Evolutionary conservation across 2,113 vertebrate species (phyloP).

Genomic region (Lanius ludovicianus): DNA sequence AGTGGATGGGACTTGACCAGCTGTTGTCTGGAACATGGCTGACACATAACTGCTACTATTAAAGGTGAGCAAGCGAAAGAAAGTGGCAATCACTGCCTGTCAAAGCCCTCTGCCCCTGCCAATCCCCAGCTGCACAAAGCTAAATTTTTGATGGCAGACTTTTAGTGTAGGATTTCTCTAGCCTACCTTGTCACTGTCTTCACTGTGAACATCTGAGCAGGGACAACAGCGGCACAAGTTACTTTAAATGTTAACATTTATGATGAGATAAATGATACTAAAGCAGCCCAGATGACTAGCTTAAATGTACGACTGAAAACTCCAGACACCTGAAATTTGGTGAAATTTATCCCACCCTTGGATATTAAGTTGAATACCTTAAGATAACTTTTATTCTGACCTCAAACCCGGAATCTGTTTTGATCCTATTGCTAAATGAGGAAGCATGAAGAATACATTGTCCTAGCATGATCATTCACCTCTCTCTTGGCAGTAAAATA

Average conservation of each 20-base stretch:
- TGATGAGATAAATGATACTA: not conserved
- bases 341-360: not conserved
- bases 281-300: not conserved
- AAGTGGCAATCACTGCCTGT: not conserved
- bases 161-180: not conserved
- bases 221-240: not conserved
- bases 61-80: not conserved
- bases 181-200: not conserved
- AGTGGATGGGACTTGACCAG: not conserved
- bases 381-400: not conserved
- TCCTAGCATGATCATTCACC: constrained; percentile 3
- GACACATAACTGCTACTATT: not conserved
- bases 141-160: not conserved
- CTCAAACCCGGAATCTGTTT: not conserved
- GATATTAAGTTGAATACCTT: not conserved
- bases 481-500: constrained; percentile 31
- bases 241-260: not conserved
- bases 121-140: not conserved
- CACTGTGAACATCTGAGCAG: not conserved
- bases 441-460: not conserved
- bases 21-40: not conserved
- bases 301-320: not conserved
- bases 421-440: constrained; percentile 23
- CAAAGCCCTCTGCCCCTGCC: not conserved
- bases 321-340: not conserved